Evolutionary conservation across 2,113 vertebrate genomes (phyloP).

Genomic region (Cyanistes caeruleus): DNA sequence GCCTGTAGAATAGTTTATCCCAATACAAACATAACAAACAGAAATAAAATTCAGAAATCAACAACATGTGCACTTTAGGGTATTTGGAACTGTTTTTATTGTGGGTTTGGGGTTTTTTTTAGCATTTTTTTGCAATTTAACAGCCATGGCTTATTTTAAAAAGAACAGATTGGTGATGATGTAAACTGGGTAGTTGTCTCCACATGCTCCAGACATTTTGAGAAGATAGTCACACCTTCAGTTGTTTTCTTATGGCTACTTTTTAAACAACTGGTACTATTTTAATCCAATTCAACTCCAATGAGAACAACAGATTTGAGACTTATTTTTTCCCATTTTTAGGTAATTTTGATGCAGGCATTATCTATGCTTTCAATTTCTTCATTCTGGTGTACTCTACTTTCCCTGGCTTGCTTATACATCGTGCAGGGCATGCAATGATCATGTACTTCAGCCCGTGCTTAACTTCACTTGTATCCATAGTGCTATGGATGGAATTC

Average conservation of each 20-base stretch:
- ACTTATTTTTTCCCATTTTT: not conserved
- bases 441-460: not conserved
- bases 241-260: not conserved
- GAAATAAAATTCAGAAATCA: not conserved
- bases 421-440: not conserved
- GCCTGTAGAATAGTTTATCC: not conserved
- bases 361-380: not conserved
- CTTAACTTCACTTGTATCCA: not conserved
- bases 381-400: not conserved
- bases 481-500: not conserved
- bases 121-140: not conserved
- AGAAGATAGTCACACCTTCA: not conserved
- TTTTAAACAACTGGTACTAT: not conserved
- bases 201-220: not conserved
- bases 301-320: not conserved
- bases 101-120: not conserved
- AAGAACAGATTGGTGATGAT: not conserved
- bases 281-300: not conserved
- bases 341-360: not conserved
- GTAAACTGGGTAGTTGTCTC: not conserved
- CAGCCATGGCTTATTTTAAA: not conserved
- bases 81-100: not conserved
- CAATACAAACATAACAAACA: not conserved
- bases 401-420: not conserved
- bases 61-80: not conserved